Evolutionary conservation across 1,140 invertebrate species (phyloP), one percentile per base, ranked within the genome.

Genomic region (Schlechtendalia chinensis): DNA sequence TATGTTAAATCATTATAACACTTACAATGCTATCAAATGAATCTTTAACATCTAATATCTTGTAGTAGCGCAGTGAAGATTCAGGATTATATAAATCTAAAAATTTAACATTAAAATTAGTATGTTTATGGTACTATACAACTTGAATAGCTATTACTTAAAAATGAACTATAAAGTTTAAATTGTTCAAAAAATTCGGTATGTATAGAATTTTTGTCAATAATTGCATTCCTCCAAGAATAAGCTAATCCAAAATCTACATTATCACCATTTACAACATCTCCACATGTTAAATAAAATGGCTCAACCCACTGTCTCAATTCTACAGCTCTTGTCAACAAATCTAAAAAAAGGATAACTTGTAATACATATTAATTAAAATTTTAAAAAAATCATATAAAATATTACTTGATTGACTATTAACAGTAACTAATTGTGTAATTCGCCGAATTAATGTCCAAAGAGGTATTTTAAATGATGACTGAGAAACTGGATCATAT

Each of bases 191-290:
- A 79, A 50, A 61, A 54, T 47, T 79, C 75, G 17, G 24, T 12
- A n/a, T 79, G 75, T 47, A 79, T 79, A 29, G 75, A 79, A 29
- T 63, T 79, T 61, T 79, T 79, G 10, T 79, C 75, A 61, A 79
- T 79, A 47, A 79, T 79, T 24, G 58, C 75, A n/a, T 79, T 79
- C 12, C 75, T 79, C 75, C 75, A 79, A 61, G 75, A 79, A 79
- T 79, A 79, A 17, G 39, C 58, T 63, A 79, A 47, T n/a, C 75
- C 75, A 61, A 79, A 39, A 29, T 79, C 75, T 27, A 79, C 27
- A 79, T 50, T 79, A 61, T 79, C 75, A n/a, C 17, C 47, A 50
- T n/a, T 63, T 16, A 79, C 27, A 4, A 79, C 39, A 79, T 79
- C 75, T 47, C 75, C 75, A 50, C 75, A 63, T 19, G 75, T 79